A percentile compares a stretch with the other conserved stretches of the same genome.
These are phyloP conservation scores for Muscicapa striata DNA, from an alignment of 2,797 vertebrate species.

Conservation along the genomic window DNA sequence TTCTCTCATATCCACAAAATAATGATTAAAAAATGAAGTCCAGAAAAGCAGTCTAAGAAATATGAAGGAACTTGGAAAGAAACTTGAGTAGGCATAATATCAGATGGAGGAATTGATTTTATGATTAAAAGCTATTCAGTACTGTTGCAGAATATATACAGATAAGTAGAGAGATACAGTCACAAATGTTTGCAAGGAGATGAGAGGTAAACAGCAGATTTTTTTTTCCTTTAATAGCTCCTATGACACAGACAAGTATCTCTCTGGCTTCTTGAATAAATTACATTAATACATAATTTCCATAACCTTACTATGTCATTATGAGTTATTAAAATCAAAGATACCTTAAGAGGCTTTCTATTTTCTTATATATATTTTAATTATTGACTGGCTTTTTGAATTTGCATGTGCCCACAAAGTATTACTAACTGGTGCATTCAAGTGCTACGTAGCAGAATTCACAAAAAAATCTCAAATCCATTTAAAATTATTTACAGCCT, in stretches of 20 bases:
- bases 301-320: background rate
- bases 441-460: background rate
- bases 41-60: background rate
- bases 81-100: background rate
- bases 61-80: background rate
- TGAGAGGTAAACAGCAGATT: background rate
- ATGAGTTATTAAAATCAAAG: background rate
- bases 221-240: background rate
- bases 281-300: background rate
- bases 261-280: background rate
- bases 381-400: background rate
- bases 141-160: background rate
- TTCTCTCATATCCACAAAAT: background rate
- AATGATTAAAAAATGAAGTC: background rate
- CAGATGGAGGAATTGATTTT: slow-evolving; percentile 1
- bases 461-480: background rate
- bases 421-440: background rate
- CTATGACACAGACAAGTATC: background rate
- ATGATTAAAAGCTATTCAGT: background rate
- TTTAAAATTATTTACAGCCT: slow-evolving; percentile 5
- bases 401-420: background rate
- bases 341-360: background rate
- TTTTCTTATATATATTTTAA: background rate
- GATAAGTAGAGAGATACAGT: background rate
- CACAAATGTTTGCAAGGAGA: background rate